phyloP scores from a whole-genome alignment of 2,797 vertebrate species.

The Leptodactylus fallax region DNA sequence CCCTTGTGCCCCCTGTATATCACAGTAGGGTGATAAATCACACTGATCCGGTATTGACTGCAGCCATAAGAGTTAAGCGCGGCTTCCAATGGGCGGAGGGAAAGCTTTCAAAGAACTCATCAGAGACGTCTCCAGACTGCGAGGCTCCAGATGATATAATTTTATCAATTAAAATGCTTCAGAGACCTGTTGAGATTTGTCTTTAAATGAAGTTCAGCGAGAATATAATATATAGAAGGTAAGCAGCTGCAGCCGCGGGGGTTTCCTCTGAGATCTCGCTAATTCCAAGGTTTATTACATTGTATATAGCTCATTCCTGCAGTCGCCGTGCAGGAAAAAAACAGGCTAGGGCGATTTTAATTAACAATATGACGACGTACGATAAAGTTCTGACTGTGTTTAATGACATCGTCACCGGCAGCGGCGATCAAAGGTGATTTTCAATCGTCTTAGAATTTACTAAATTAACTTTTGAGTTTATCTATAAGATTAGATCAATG shows the following conservation, averaged over 20 bases:
- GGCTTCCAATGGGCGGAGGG: slow-evolving; percentile 17
- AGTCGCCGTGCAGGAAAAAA: not conserved
- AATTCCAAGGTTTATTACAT: slow-evolving; percentile 5
- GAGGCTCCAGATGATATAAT: slow-evolving; percentile 56
- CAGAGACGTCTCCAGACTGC: slow-evolving; percentile 50
- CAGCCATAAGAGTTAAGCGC: slow-evolving; percentile 38
- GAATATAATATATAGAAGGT: not conserved
- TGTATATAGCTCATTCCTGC: not conserved
- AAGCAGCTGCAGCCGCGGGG: not conserved
- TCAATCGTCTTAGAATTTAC: not conserved
- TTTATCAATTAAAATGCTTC: slow-evolving; percentile 59
- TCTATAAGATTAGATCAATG: not conserved
- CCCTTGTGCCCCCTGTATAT: not conserved
- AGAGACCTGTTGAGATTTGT: slow-evolving; percentile 53
- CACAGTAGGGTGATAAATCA: slow-evolving; percentile 15
- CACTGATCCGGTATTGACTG: slow-evolving; percentile 32
- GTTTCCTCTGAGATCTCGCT: slow-evolving; percentile 10
- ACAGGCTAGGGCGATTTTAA: not conserved
- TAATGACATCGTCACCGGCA: not conserved
- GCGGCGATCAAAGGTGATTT: not conserved
- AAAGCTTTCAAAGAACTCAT: slow-evolving; percentile 54
- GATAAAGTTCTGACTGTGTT: not conserved
- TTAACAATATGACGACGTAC: not conserved
- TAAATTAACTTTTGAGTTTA: not conserved
- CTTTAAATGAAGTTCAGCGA: slow-evolving; percentile 52